Evolutionary conservation across 2,797 vertebrate species (phyloP).

Genomic region (Eulemur albifrons): DNA sequence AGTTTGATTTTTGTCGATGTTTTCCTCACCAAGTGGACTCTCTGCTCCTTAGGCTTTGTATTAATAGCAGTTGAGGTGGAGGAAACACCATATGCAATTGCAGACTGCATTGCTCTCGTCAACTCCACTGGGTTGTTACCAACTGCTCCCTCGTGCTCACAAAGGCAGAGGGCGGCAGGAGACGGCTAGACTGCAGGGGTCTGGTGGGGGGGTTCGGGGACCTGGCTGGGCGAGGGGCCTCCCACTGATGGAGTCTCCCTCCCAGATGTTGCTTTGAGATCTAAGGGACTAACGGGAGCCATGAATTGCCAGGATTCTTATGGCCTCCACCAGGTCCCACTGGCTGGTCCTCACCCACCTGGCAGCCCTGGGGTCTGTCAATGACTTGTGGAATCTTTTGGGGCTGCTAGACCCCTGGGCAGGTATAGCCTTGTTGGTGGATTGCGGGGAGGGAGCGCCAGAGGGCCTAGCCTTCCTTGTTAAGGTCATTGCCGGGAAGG

Average conservation of each 20-base stretch:
- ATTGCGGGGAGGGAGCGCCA: rapidly evolving
- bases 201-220: rapidly evolving
- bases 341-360: not conserved
- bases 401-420: not conserved
- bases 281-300: not conserved
- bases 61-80: not conserved
- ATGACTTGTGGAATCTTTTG: not conserved
- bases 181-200: rapidly evolving
- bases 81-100: not conserved
- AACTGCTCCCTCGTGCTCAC: rapidly evolving
- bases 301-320: not conserved
- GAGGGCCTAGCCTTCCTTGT: not conserved
- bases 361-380: not conserved
- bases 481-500: not conserved
- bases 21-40: not conserved
- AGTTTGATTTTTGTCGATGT: too few relatives aligned
- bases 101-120: not conserved
- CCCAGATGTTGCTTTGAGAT: not conserved
- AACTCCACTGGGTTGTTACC: not conserved
- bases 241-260: not conserved
- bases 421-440: not conserved
- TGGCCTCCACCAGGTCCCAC: rapidly evolving
- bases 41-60: rapidly evolving
- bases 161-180: not conserved
- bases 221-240: rapidly evolving